Evolutionary conservation across 2,113 vertebrate genomes (phyloP).

Genomic region (Vulpes ferrilata): DNA sequence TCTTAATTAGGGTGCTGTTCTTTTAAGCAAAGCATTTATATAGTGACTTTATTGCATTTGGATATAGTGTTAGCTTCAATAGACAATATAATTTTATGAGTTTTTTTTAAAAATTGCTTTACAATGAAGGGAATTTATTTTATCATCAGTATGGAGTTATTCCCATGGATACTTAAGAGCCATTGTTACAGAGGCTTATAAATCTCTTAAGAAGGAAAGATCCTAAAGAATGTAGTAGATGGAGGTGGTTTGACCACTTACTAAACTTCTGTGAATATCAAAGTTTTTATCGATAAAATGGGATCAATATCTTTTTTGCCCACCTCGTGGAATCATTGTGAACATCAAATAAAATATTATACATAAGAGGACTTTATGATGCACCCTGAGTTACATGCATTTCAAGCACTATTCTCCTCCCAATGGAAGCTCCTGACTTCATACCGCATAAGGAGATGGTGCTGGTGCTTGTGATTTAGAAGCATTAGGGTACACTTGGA

Average conservation of each 20-base stretch:
- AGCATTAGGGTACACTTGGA: neutral
- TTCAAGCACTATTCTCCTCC: neutral
- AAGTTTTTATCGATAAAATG: neutral
- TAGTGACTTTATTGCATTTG: conserved; percentile 74
- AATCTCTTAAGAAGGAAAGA: conserved; percentile 8
- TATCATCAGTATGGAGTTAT: conserved; percentile 16
- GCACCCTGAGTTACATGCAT: neutral
- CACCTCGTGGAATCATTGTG: neutral
- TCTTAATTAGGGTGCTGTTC: conserved; percentile 77
- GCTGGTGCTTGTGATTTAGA: neutral
- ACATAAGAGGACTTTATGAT: neutral
- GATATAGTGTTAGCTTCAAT: conserved; percentile 72
- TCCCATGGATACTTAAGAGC: conserved; percentile 46
- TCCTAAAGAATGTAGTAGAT: neutral
- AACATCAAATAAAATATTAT: neutral
- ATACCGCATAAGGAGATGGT: neutral
- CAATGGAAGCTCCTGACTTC: neutral
- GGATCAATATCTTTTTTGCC: neutral
- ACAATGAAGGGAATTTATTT: conserved; percentile 72
- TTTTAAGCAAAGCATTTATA: conserved; percentile 78
- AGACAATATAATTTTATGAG: conserved; percentile 73
- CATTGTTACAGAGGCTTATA: conserved; percentile 3
- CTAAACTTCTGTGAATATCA: neutral
- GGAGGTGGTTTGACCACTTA: neutral
- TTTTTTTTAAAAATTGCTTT: conserved; percentile 36